phyloP scores from a whole-genome alignment of 2,113 vertebrate genomes.

The Plecotus auritus region DNA sequence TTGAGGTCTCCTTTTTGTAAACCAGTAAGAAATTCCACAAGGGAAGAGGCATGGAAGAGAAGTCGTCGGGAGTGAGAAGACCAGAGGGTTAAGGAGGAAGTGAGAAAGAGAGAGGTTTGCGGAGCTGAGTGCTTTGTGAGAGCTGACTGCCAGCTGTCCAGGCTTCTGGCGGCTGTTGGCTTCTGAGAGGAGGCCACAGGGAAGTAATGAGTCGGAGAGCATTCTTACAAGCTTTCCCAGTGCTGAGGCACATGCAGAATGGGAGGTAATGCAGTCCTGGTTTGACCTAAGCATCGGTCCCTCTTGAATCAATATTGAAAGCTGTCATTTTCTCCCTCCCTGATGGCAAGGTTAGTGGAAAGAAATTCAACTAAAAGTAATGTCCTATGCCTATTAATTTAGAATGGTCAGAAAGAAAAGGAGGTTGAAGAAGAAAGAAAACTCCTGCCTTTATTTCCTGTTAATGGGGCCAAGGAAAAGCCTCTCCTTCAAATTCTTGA shows the following conservation, averaged over 20 bases:
- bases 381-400: background rate
- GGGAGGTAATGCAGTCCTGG: background rate
- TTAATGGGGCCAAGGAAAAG: background rate
- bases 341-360: background rate
- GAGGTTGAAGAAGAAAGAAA: background rate
- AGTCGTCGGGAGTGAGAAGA: too few relatives aligned
- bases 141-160: background rate
- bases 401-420: background rate
- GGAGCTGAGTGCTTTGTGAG: background rate
- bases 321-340: background rate
- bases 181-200: background rate
- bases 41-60: too few relatives aligned
- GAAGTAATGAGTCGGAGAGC: background rate
- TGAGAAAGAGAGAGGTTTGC: too few relatives aligned
- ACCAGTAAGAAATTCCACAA: too few relatives aligned
- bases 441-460: background rate
- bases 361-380: slow-evolving; percentile 1
- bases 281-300: background rate
- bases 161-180: background rate
- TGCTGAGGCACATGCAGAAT: accelerated
- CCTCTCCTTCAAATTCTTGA: background rate
- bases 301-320: background rate
- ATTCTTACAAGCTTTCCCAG: background rate
- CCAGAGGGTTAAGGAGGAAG: too few relatives aligned
- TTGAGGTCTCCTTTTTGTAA: too few relatives aligned